Evolutionary conservation across 2,797 vertebrate genomes (phyloP).

Genomic region (Phylloscopus collybita): DNA sequence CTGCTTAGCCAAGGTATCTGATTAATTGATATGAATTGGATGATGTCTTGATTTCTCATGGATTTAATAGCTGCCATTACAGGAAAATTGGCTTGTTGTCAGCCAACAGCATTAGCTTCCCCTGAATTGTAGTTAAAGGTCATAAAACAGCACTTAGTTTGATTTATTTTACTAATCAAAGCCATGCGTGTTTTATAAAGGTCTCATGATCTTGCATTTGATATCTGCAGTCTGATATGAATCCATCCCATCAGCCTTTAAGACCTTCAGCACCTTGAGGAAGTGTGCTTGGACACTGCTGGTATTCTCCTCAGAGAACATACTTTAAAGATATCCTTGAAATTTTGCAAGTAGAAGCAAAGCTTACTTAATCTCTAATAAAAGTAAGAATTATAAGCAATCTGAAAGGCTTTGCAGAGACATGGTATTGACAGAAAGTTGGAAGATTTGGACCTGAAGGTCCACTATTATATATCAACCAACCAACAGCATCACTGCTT

Average conservation of each 20-base stretch:
- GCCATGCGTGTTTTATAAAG: constrained; percentile 45
- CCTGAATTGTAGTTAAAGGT: constrained; percentile 40
- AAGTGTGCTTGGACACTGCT: neutral
- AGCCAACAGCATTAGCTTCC: constrained; percentile 42
- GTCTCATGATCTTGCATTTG: constrained; percentile 11
- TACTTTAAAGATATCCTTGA: neutral
- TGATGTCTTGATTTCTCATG: constrained; percentile 49
- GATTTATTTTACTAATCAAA: constrained; percentile 69
- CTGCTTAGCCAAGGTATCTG: constrained; percentile 9
- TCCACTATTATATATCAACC: neutral
- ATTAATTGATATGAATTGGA: constrained; percentile 66
- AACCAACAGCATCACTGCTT: neutral
- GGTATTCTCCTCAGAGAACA: neutral
- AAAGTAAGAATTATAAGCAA: neutral
- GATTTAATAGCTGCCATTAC: constrained; percentile 49
- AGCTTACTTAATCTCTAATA: neutral
- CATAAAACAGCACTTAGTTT: constrained; percentile 61
- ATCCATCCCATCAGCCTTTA: neutral
- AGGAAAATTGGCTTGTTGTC: constrained; percentile 60
- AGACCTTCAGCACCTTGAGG: neutral
- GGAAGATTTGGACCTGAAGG: neutral
- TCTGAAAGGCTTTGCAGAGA: neutral
- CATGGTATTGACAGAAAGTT: neutral
- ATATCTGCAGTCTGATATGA: constrained; percentile 10
- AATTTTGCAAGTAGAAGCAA: neutral